Evolutionary conservation across 2,797 vertebrate species (phyloP).

Genomic region (Platyrinchus mystaceus): DNA sequence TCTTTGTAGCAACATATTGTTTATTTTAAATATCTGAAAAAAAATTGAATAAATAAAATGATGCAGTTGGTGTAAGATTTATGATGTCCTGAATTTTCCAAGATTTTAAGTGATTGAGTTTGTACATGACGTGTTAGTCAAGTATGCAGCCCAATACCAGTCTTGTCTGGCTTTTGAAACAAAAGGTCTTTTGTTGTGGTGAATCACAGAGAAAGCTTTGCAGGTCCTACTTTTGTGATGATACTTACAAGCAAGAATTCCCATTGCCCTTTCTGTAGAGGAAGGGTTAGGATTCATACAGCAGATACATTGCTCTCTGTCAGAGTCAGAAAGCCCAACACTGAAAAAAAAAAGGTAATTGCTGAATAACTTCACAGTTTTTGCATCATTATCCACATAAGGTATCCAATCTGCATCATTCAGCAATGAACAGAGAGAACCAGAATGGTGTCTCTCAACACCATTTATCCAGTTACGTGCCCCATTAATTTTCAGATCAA

Average conservation of each 20-base stretch:
- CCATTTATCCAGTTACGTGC: neutral
- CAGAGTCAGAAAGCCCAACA: neutral
- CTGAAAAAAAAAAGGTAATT: neutral
- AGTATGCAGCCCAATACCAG: constrained; percentile 55
- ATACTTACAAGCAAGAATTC: constrained; percentile 38
- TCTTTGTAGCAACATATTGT: constrained; percentile 19
- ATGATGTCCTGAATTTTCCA: constrained; percentile 59
- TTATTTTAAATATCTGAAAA: constrained; percentile 53
- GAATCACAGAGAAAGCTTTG: constrained; percentile 44
- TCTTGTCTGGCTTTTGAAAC: constrained; percentile 61
- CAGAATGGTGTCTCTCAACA: neutral
- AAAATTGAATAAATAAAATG: constrained; percentile 44
- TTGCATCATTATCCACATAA: neutral
- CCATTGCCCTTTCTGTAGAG: neutral
- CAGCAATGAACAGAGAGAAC: neutral
- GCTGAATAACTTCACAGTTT: neutral
- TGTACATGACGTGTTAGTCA: constrained; percentile 55
- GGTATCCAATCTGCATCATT: neutral
- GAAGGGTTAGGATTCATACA: neutral
- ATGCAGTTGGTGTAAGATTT: constrained; percentile 63
- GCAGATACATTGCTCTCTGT: neutral
- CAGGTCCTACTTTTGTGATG: constrained; percentile 56
- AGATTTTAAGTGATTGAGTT: constrained; percentile 50
- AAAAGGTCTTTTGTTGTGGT: constrained; percentile 65
- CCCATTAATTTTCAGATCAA: constrained; percentile 24